phyloP scores from a whole-genome alignment of 2,797 vertebrate genomes.

The Taeniopygia guttata region DNA sequence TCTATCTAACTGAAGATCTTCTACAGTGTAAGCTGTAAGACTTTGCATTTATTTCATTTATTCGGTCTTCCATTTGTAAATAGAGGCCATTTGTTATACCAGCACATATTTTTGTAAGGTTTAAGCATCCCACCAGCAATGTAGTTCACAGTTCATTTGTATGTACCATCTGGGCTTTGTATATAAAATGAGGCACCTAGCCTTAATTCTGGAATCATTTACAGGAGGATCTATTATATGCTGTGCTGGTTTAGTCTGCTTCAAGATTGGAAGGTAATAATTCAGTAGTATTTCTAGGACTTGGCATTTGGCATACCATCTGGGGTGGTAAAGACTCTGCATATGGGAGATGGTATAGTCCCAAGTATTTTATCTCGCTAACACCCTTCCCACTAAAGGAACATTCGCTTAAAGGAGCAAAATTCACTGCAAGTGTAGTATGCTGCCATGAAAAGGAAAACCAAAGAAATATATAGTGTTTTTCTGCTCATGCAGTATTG shows the following conservation, averaged over 20 bases:
- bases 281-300: constrained; percentile 41
- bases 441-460: background rate
- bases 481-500: background rate
- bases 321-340: constrained; percentile 43
- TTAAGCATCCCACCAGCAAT: background rate
- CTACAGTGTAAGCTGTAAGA: background rate
- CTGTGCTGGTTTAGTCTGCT: constrained; percentile 35
- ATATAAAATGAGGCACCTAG: constrained; percentile 44
- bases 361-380: constrained; percentile 32
- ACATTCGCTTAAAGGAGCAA: background rate
- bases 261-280: constrained; percentile 53
- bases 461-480: background rate
- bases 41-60: background rate
- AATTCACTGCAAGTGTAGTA: background rate
- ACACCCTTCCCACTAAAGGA: background rate
- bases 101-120: background rate
- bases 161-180: constrained; percentile 37
- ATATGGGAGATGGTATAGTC: constrained; percentile 44
- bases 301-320: constrained; percentile 53
- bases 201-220: constrained; percentile 53
- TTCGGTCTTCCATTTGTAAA: constrained; percentile 4
- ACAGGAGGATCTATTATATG: constrained; percentile 31
- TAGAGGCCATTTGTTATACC: background rate
- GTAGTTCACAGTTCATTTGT: constrained; percentile 30
- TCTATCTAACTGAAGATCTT: background rate